A percentile compares a stretch with the other conserved stretches of the same genome.
Evolutionary conservation across 2,888 invertebrate species (phyloP).

Genomic region (Drosophila kuntzei): DNA sequence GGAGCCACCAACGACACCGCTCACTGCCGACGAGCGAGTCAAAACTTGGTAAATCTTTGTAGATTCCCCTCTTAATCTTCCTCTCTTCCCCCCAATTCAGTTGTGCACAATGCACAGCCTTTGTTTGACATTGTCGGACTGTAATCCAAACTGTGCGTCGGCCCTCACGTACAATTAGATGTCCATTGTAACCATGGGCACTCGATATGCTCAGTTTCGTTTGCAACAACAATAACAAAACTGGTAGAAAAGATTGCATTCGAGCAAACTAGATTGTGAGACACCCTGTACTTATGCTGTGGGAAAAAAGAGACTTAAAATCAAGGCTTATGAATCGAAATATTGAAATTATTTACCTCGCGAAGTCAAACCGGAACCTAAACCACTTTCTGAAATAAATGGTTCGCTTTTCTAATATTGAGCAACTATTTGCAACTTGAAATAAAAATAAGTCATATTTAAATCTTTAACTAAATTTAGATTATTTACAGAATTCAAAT

Average conservation of each 20-base stretch:
- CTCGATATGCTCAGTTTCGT: constrained; percentile 8
- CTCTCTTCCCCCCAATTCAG: background rate
- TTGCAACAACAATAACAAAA: constrained; percentile 12
- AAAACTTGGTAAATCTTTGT: constrained; percentile 42
- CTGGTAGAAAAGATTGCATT: background rate
- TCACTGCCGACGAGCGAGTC: constrained; percentile 2
- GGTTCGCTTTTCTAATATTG: no score
- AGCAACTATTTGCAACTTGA: no score
- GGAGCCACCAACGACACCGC: background rate
- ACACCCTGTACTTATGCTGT: no score
- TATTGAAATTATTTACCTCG: no score
- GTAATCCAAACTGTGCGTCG: constrained; percentile 44
- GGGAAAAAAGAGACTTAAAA: no score
- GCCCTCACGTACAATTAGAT: constrained; percentile 64
- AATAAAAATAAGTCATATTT: no score
- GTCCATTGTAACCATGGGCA: constrained; percentile 13
- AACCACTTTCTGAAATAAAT: no score
- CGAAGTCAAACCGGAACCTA: no score
- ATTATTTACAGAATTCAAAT: no score
- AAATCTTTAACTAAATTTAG: no score
- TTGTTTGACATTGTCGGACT: constrained; percentile 39
- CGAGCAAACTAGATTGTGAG: background rate
- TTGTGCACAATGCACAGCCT: constrained; percentile 38
- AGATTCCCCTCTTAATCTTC: background rate
- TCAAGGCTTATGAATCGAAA: no score